Evolutionary conservation across 2,888 invertebrate genomes (phyloP).

Genomic region (Drosophila antonietae): DNA sequence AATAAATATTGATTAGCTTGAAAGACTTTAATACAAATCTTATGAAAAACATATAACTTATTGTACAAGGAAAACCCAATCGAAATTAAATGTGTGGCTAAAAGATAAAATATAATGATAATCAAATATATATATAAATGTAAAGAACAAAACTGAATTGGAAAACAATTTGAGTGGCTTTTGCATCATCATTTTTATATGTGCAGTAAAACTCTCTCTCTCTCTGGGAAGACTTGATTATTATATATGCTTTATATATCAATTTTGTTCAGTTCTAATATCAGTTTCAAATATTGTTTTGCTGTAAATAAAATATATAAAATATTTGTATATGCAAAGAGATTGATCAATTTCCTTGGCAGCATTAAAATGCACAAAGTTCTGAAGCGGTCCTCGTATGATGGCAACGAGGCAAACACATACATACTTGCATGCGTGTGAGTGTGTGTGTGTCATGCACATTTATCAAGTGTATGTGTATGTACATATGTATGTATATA

Average conservation of each 20-base stretch:
- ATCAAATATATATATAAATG: neutral
- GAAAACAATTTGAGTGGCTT: too few relatives aligned
- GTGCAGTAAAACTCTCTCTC: too few relatives aligned
- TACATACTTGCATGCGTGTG: slow-evolving; percentile 26
- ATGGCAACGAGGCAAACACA: slow-evolving; percentile 53
- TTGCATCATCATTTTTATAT: too few relatives aligned
- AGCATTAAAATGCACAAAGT: neutral
- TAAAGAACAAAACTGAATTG: neutral
- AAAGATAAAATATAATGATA: too few relatives aligned
- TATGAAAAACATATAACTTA: too few relatives aligned
- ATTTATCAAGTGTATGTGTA: slow-evolving; percentile 69
- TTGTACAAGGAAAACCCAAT: too few relatives aligned
- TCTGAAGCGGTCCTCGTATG: slow-evolving; percentile 45
- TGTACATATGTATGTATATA: slow-evolving; percentile 16
- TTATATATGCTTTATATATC: too few relatives aligned
- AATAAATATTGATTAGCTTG: neutral
- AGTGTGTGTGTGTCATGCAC: slow-evolving; percentile 58
- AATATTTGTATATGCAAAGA: neutral
- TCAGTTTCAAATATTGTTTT: neutral
- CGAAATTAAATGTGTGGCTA: too few relatives aligned
- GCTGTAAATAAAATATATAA: neutral
- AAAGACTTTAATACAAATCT: neutral
- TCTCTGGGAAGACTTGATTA: too few relatives aligned
- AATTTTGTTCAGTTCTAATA: too few relatives aligned
- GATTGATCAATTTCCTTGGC: neutral